phyloP scores from a whole-genome alignment of 2,888 invertebrate genomes.

The Drosophila emarginata region DNA sequence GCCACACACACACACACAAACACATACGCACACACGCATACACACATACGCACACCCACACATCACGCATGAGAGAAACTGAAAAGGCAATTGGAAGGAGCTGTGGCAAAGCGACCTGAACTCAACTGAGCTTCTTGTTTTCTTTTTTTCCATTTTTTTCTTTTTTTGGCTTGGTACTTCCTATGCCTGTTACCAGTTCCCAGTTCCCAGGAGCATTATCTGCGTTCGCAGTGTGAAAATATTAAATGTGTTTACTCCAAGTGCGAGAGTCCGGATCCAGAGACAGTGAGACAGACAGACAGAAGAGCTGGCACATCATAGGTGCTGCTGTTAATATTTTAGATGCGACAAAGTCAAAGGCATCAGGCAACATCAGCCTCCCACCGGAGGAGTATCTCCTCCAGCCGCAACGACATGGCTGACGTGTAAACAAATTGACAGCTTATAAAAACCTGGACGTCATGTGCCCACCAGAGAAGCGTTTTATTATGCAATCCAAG shows the following conservation, averaged over 20 bases:
- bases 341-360: slow-evolving; percentile 52
- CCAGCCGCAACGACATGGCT: slow-evolving; percentile 29
- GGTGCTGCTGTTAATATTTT: slow-evolving; percentile 67
- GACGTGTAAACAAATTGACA: slow-evolving; percentile 77
- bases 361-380: slow-evolving; percentile 10
- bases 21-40: slow-evolving; percentile 20
- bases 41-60: slow-evolving; percentile 47
- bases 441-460: slow-evolving; percentile 78
- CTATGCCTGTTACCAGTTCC: slow-evolving; percentile 25
- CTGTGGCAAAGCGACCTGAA: slow-evolving; percentile 1
- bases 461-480: slow-evolving; percentile 59
- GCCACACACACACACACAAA: slow-evolving; percentile 15
- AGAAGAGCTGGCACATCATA: slow-evolving; percentile 51
- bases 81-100: slow-evolving; percentile 18
- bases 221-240: slow-evolving; percentile 51
- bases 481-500: slow-evolving; percentile 74
- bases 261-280: slow-evolving; percentile 25
- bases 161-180: slow-evolving; percentile 44
- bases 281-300: slow-evolving; percentile 25
- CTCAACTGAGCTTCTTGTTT: slow-evolving; percentile 56
- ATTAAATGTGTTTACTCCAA: slow-evolving; percentile 64
- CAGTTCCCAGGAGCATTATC: slow-evolving; percentile 70
- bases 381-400: slow-evolving; percentile 18
- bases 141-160: background rate
- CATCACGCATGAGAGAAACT: slow-evolving; percentile 56